Base-by-base conservation (phyloP, 2,888 invertebrate genomes). In the Ctena decussata region DNA sequence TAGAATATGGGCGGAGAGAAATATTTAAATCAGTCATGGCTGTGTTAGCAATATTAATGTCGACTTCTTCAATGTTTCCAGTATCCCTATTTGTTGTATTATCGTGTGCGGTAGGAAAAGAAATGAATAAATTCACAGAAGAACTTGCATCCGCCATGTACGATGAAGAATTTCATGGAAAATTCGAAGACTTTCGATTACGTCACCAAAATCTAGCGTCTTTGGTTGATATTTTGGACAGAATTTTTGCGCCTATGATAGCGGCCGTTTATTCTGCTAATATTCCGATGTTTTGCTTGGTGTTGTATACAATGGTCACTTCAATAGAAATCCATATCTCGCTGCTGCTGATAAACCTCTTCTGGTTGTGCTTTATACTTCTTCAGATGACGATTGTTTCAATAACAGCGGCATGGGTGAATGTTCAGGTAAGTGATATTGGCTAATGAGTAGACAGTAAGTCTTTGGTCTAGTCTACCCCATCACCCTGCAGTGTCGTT, bases 161-260 rank as follows among this genome's bases (percentile, higher is more conserved):
- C 30, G 73, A 82, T 21, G 77, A 85, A 18, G 76, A 82, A 44
- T 80, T 89, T 37, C 57, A 81, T 46, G 86, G 72, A 2, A 72
- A 85, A 75, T 70, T 93, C 18, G 93, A 93, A 69, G 90, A 91
- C 60, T 91, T 91, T 84, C 89, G 93, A n/a, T 77, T 92, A 76
- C 86, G 86, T 69, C 92, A 92, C 86, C 91, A 92, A 85, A 86
- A 87, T n/a, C 65, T 91, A 76, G 86, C 87, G 70, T 72, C 27
- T n/a, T 53, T 91, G 74, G 87, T 90, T 0, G 84, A 85, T 24
- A 86, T 86, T 37, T 71, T 89, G 57, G 90, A 91, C 82, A 75
- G 79, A 32, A 81, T 86, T 39, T 91, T 90, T 74, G 82, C 83
- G 57, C 86, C 85, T 18, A 84, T 90, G 82, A 83, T 90, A 15